Evolutionary conservation across 2,888 invertebrate genomes (phyloP).

Genomic region (Tineola bisselliella): DNA sequence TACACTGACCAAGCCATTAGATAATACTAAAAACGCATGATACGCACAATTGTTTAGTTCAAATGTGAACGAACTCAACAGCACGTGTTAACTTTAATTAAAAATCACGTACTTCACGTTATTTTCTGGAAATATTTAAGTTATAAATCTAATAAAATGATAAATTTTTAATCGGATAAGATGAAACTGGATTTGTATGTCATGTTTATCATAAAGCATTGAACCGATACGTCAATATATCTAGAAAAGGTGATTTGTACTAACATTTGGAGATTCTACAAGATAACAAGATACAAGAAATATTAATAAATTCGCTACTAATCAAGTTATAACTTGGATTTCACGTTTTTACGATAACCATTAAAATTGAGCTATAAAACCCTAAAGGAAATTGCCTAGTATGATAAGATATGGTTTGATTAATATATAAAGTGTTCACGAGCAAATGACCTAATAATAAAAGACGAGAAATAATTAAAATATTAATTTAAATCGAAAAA

Average conservation of each 20-base stretch:
- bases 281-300: not conserved
- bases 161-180: constrained; percentile 12
- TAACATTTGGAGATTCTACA: not conserved
- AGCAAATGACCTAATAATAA: not conserved
- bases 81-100: not conserved
- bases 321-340: not conserved
- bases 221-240: not conserved
- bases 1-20: not conserved
- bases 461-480: not conserved
- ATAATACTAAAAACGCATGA: not conserved
- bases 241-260: not conserved
- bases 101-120: not conserved
- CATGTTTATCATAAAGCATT: constrained; percentile 7
- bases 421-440: not conserved
- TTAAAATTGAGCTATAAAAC: not conserved
- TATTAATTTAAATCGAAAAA: not conserved
- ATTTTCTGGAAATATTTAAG: not conserved
- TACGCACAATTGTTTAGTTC: not conserved
- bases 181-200: constrained; percentile 8
- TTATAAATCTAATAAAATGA: constrained; percentile 14
- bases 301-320: no score
- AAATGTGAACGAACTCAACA: not conserved
- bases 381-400: not conserved
- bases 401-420: not conserved
- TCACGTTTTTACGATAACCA: not conserved